Conservation (phyloP, 2,797 vertebrate genomes). For the Cryptoprocta ferox region DNA sequence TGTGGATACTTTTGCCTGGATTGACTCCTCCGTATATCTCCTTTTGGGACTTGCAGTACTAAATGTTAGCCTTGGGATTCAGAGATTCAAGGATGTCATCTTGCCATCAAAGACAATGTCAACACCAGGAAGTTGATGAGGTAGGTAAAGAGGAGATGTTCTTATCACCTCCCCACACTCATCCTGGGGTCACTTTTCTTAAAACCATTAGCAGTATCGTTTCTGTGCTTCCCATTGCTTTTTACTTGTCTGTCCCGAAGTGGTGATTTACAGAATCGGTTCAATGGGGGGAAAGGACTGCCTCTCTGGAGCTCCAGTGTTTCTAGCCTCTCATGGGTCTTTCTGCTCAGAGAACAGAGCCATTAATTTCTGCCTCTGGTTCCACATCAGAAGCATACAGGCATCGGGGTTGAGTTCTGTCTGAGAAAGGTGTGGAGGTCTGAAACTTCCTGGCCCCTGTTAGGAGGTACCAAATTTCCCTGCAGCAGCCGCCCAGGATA, state of each 20-base stretch:
- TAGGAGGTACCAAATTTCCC: neutral
- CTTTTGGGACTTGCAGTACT: neutral
- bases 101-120: neutral
- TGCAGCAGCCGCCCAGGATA: neutral
- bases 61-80: neutral
- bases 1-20: neutral
- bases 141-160: neutral
- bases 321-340: neutral
- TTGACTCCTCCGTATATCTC: neutral
- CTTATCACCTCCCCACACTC: neutral
- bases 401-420: neutral
- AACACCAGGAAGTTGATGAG: neutral
- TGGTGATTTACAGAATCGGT: rapidly evolving
- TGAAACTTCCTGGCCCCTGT: neutral
- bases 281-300: too few relatives aligned
- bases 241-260: neutral
- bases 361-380: rapidly evolving
- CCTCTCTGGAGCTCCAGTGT: neutral
- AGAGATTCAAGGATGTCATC: neutral
- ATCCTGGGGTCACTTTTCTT: neutral
- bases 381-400: neutral
- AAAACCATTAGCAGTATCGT: neutral
- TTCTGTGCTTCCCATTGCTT: neutral
- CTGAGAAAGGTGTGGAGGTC: neutral
- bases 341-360: neutral